Evolutionary conservation across 2,797 vertebrate genomes (phyloP), one percentile per base, ranked within the genome.

Genomic region (Gadopsis bispinosus): DNA sequence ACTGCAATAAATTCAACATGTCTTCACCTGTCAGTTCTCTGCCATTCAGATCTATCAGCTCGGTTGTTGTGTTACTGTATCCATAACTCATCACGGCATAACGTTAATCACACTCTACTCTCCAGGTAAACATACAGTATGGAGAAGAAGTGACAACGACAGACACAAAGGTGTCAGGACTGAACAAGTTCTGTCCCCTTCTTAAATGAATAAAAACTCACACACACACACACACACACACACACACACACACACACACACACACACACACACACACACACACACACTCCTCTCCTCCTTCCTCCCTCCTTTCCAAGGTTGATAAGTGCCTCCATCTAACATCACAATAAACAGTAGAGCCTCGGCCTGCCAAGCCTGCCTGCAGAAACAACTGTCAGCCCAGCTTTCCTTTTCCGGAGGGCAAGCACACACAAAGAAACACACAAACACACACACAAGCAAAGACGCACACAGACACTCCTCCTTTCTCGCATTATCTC

Each of bases 281-380:
- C 51, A 54, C 37, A 80, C 75, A 54, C 50, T 65, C 59, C 26
- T 56, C 68, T 56, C 51, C 84, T 64, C 68, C 59, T 56, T 31
- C 78, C 65, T 69, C 64, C 54, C 67, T 67, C 48, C 59, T 80
- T 41, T 80, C 76, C 56, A 81, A 66, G 81, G 84, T 59, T 79
- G 86, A 83, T 84, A 86, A 92, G 88, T 82, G 83, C 74, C 84
- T 86, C 83, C 83, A 73, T 90, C 87, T 72, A 79, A 81, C 78
- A 87, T 87, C 87, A 93, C 90, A 95, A 93, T 96, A 95, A 97
- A 96, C 96, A 96, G 96, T 96, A 95, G 95, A 94, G 92, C 84
- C 94, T 90, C 90, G 64, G 91, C 89, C 92, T 96, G 96, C 96
- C 96, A 97, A 97, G 94, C 70, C 64, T 41, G 67, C 54, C 73